Evolutionary conservation across 2,888 invertebrate genomes (phyloP).

Genomic region (Epistrophe grossulariae): DNA sequence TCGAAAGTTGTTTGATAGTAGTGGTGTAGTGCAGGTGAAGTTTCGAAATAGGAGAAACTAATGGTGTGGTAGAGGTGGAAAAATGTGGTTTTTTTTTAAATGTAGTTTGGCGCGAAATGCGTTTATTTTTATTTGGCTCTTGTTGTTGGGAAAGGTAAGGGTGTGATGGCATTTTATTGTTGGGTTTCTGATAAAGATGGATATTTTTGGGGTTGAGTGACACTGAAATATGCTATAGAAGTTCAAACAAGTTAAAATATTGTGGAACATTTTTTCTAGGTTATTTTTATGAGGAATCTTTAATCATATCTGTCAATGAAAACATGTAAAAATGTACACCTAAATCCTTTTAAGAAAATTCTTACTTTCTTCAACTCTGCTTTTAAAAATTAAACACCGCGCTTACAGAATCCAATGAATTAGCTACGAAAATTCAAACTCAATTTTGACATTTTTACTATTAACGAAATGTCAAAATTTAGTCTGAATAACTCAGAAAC

Average conservation of each 20-base stretch:
- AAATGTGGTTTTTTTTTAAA: conserved; percentile 13
- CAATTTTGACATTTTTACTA: too few relatives aligned
- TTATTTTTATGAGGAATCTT: too few relatives aligned
- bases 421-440: too few relatives aligned
- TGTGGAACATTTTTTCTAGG: too few relatives aligned
- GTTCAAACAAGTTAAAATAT: neutral
- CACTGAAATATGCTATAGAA: neutral
- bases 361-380: too few relatives aligned
- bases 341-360: too few relatives aligned
- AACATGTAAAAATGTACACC: too few relatives aligned
- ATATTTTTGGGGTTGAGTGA: conserved; percentile 31
- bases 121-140: neutral
- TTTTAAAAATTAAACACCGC: too few relatives aligned
- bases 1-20: neutral
- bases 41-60: conserved; percentile 28
- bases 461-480: too few relatives aligned
- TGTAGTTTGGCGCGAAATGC: conserved; percentile 60
- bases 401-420: too few relatives aligned
- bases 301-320: too few relatives aligned
- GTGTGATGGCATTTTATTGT: conserved; percentile 58
- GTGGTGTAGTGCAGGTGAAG: conserved; percentile 3
- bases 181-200: neutral
- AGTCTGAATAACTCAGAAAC: too few relatives aligned
- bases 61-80: conserved; percentile 45
- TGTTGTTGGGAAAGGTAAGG: conserved; percentile 69